phyloP scores from a whole-genome alignment of 2,888 invertebrate genomes.

The Tribolium freemani region DNA sequence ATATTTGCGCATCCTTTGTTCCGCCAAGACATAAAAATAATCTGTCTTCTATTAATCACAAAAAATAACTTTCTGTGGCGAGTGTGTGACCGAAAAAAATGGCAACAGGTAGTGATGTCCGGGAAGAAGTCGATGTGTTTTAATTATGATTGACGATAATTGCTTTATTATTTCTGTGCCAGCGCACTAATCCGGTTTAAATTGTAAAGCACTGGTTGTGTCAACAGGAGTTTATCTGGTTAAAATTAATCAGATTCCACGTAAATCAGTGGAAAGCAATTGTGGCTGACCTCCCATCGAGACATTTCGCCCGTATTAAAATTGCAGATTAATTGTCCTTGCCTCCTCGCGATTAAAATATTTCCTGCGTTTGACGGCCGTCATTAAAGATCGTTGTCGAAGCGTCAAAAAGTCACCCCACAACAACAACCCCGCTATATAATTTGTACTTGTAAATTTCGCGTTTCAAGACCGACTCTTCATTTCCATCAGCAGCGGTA shows the following conservation, averaged over 20 bases:
- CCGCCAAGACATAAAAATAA: slow-evolving; percentile 1
- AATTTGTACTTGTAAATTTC: slow-evolving; percentile 51
- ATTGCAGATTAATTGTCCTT: slow-evolving; percentile 33
- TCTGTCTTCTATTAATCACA: slow-evolving; percentile 6
- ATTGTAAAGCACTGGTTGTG: not conserved
- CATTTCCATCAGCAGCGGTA: slow-evolving; percentile 43
- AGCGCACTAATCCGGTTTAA: not conserved
- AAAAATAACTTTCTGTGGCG: not conserved
- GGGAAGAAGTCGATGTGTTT: slow-evolving; percentile 3
- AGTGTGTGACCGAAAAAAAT: not conserved
- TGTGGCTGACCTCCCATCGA: slow-evolving; percentile 6
- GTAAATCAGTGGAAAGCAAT: slow-evolving; percentile 8
- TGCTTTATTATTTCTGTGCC: not conserved
- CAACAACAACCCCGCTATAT: slow-evolving; percentile 36
- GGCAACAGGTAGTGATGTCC: slow-evolving; percentile 2
- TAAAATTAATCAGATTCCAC: slow-evolving; percentile 14
- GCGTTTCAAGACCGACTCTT: slow-evolving; percentile 40
- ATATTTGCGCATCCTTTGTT: slow-evolving; percentile 24
- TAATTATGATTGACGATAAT: slow-evolving; percentile 4
- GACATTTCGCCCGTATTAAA: slow-evolving; percentile 9
- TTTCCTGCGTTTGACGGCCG: slow-evolving; percentile 38
- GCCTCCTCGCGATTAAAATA: slow-evolving; percentile 27
- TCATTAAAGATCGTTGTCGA: slow-evolving; percentile 25
- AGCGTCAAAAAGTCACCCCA: slow-evolving; percentile 36
- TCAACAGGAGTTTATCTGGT: not conserved